phyloP scores from a whole-genome alignment of 2,113 vertebrate genomes.

The Albula glossodonta region DNA sequence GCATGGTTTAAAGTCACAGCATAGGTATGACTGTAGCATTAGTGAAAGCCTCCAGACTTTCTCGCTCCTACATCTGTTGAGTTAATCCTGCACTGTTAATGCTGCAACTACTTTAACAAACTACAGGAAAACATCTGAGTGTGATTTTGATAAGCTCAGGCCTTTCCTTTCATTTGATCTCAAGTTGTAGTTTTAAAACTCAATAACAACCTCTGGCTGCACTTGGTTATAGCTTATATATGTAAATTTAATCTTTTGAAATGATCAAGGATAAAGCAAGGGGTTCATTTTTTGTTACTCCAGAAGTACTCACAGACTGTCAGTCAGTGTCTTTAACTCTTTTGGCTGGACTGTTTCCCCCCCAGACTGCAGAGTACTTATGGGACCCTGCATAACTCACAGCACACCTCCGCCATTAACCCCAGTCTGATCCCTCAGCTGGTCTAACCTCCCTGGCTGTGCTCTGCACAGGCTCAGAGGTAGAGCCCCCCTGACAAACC shows the following conservation, averaged over 20 bases:
- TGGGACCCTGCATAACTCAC: too few relatives aligned
- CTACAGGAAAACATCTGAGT: not conserved
- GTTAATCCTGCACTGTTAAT: too few relatives aligned
- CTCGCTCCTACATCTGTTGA: not conserved
- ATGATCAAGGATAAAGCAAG: too few relatives aligned
- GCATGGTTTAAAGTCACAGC: not conserved
- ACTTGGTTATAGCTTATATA: too few relatives aligned
- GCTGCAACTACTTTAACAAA: not conserved
- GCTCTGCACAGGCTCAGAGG: not conserved
- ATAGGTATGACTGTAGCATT: not conserved
- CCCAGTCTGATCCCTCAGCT: not conserved
- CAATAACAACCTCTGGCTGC: too few relatives aligned
- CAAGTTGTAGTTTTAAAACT: too few relatives aligned
- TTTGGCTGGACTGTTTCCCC: too few relatives aligned
- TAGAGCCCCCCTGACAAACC: not conserved
- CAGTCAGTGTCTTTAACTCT: too few relatives aligned
- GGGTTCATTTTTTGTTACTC: too few relatives aligned
- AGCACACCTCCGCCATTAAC: not conserved
- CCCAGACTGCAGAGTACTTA: too few relatives aligned
- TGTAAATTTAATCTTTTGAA: too few relatives aligned
- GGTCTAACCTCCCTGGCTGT: not conserved
- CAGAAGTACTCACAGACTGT: too few relatives aligned
- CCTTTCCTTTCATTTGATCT: not conserved
- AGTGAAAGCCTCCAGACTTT: not conserved
- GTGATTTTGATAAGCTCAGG: not conserved